phyloP scores from a whole-genome alignment of 2,113 vertebrate species.

The Takifugu flavidus region DNA sequence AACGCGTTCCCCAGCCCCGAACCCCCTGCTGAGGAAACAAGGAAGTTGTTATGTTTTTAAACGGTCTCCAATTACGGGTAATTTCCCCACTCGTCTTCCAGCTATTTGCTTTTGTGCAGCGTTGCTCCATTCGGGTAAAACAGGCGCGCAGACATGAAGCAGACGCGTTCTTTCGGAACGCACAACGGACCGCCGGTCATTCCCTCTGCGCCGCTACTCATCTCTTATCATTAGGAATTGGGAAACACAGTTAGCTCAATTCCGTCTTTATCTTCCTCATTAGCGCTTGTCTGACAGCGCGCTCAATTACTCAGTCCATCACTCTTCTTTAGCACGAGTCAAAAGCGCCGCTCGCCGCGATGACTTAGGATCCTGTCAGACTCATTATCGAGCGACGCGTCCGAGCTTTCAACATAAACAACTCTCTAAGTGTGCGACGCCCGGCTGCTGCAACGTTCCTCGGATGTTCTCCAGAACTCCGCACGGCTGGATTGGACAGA shows the following conservation, averaged over 20 bases:
- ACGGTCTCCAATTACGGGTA: constrained; percentile 70
- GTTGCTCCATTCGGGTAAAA: constrained; percentile 44
- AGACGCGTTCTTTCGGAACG: constrained; percentile 41
- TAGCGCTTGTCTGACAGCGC: constrained; percentile 54
- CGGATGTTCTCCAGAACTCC: too few relatives aligned
- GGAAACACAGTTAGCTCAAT: constrained; percentile 45
- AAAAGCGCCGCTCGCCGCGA: constrained; percentile 22
- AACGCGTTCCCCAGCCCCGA: constrained; percentile 42
- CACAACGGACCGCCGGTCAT: constrained; percentile 16
- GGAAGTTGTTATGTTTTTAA: constrained; percentile 72
- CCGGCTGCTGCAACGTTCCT: too few relatives aligned
- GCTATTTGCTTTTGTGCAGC: constrained; percentile 61
- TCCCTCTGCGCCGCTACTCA: constrained; percentile 18
- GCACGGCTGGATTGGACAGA: too few relatives aligned
- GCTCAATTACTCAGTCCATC: constrained; percentile 59
- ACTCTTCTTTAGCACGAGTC: constrained; percentile 34
- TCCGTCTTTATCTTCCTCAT: constrained; percentile 60
- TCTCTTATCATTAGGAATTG: constrained; percentile 44
- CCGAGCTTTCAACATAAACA: constrained; percentile 22
- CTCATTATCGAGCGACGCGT: constrained; percentile 19
- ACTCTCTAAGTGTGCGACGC: not conserved
- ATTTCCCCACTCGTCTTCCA: constrained; percentile 65
- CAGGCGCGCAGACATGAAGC: constrained; percentile 41
- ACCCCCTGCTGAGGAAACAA: constrained; percentile 61
- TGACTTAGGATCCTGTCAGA: constrained; percentile 16